These are phyloP conservation scores for Pycnomerus fuliginosus DNA, from an alignment of 2,888 invertebrate genomes.

Conservation along the genomic window DNA sequence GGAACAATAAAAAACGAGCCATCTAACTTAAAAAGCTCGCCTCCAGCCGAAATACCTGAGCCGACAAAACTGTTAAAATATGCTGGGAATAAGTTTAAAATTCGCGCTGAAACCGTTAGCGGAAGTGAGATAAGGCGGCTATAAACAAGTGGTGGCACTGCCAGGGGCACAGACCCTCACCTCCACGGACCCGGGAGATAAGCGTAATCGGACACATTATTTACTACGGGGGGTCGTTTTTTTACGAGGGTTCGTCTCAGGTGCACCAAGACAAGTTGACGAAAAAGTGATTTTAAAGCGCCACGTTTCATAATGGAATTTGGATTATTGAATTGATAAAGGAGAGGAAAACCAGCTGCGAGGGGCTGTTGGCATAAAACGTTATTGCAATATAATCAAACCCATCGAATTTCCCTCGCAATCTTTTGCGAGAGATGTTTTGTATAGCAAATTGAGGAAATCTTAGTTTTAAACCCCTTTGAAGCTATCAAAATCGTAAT, in stretches of 20 bases:
- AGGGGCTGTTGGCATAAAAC: constrained; percentile 7
- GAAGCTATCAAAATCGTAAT: too few relatives aligned
- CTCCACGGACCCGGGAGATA: constrained; percentile 37
- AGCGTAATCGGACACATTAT: constrained; percentile 49
- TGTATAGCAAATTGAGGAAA: too few relatives aligned
- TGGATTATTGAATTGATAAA: constrained; percentile 23
- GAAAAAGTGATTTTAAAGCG: constrained; percentile 23
- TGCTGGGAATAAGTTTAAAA: constrained; percentile 32
- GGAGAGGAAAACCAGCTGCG: constrained; percentile 18
- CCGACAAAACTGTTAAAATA: constrained; percentile 28
- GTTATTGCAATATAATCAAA: too few relatives aligned
- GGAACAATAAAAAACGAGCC: constrained; percentile 27
- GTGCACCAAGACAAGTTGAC: constrained; percentile 7
- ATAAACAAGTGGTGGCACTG: constrained; percentile 43
- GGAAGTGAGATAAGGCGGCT: constrained; percentile 44
- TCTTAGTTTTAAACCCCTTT: too few relatives aligned
- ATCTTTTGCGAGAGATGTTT: too few relatives aligned
- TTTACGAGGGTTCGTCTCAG: constrained; percentile 25
- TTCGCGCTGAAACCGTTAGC: constrained; percentile 36
- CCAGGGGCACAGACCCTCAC: constrained; percentile 22
- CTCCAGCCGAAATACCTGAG: constrained; percentile 29
- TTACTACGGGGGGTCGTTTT: constrained; percentile 37
- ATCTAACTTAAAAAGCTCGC: constrained; percentile 26
- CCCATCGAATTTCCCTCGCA: too few relatives aligned
- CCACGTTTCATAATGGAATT: constrained; percentile 29